Percentiles rank a stretch among this genome's conserved stretches.
These are phyloP conservation scores for Drosophila paracracens DNA, from an alignment of 2,888 invertebrate genomes.

Conservation along the genomic window DNA sequence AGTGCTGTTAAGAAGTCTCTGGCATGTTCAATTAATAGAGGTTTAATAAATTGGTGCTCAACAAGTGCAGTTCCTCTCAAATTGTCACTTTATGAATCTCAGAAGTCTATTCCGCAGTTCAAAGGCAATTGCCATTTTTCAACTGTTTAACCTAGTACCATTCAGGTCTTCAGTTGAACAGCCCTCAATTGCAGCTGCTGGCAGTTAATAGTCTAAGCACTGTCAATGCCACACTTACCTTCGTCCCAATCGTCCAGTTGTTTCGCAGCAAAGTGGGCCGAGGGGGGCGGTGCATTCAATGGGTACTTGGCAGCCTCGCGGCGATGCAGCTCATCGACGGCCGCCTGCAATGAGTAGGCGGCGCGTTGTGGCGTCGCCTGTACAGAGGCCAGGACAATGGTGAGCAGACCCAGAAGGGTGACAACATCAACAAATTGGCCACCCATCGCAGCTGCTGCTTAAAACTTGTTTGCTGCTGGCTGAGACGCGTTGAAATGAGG, in stretches of 20 bases:
- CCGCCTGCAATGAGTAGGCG: constrained; percentile 83
- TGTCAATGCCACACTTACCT: constrained; percentile 73
- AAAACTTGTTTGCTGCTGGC: constrained; percentile 16
- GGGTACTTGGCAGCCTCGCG: constrained; percentile 83
- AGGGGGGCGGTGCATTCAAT: constrained; percentile 74
- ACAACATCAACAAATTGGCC: constrained; percentile 39
- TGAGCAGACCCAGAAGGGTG: constrained; percentile 31
- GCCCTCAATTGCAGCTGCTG: constrained; percentile 3
- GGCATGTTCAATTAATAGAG: not conserved
- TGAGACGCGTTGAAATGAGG: constrained; percentile 13
- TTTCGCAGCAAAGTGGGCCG: constrained; percentile 58
- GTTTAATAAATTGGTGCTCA: constrained; percentile 12
- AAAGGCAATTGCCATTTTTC: not conserved
- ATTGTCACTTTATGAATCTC: not conserved
- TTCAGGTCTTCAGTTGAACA: not conserved
- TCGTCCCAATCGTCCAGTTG: constrained; percentile 84
- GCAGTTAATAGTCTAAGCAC: not conserved
- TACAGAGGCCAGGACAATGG: constrained; percentile 35
- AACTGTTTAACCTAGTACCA: not conserved
- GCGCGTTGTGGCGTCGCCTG: constrained; percentile 71
- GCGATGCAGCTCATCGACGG: constrained; percentile 84
- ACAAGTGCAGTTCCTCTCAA: not conserved
- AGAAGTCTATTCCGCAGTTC: not conserved
- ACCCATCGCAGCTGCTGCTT: constrained; percentile 48
- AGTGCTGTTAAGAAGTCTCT: constrained; percentile 2